These are phyloP conservation scores for Amyelois transitella DNA, from an alignment of 1,140 invertebrate species.

Conservation along the genomic window DNA sequence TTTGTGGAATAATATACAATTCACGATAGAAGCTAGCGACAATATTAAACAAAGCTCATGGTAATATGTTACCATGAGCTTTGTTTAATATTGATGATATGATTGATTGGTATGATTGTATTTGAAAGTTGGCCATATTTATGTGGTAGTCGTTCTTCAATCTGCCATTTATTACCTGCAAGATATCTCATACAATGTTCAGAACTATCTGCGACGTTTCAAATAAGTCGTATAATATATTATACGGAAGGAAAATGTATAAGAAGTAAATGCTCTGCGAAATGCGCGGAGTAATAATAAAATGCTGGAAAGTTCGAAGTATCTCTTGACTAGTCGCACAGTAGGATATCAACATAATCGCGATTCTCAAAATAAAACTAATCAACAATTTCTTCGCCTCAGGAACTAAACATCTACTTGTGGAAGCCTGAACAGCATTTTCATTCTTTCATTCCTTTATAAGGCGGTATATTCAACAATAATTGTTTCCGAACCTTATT, in stretches of 20 bases:
- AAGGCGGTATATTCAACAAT: slow-evolving; percentile 17
- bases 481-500: not conserved
- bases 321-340: slow-evolving; percentile 23
- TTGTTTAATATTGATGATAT: too few species aligned
- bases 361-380: slow-evolving; percentile 44
- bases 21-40: too few species aligned
- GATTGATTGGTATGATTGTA: too few species aligned
- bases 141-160: too few species aligned
- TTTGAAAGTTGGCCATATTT: too few species aligned
- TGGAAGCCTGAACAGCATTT: not conserved
- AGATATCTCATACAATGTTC: too few species aligned
- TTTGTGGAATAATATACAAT: too few species aligned
- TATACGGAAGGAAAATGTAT: not conserved
- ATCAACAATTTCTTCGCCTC: slow-evolving; percentile 37
- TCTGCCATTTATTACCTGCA: too few species aligned
- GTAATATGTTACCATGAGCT: too few species aligned
- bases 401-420: not conserved
- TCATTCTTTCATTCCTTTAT: not conserved
- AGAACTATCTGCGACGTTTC: too few species aligned
- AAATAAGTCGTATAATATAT: not conserved
- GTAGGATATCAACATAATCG: slow-evolving; percentile 5
- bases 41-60: too few species aligned
- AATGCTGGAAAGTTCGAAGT: slow-evolving; percentile 29
- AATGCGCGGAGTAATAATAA: slow-evolving; percentile 27
- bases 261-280: slow-evolving; percentile 36